Percentiles rank a stretch among this genome's conserved stretches.
These are phyloP conservation scores for Lasiurus cinereus DNA, from an alignment of 2,113 vertebrate species.

Conservation along the genomic window DNA sequence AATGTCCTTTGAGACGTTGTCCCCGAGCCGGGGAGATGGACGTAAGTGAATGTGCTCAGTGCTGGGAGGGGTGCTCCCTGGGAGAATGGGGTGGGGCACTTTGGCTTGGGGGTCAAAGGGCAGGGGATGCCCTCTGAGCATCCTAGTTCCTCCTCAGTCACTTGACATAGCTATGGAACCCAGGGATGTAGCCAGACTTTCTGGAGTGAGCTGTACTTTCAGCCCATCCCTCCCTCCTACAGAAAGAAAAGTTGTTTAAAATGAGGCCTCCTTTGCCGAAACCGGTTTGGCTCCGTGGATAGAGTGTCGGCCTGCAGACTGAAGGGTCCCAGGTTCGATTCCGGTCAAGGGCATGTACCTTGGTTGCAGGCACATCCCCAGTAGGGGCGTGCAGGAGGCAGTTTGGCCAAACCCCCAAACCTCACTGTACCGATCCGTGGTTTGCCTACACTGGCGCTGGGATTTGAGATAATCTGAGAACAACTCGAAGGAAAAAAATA, in stretches of 20 bases:
- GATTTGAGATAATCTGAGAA: slow-evolving; percentile 37
- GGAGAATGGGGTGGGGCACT: not conserved
- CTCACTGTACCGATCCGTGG: slow-evolving; percentile 21
- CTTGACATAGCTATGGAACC: not conserved
- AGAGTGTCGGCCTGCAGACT: too few species aligned
- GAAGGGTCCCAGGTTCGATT: too few species aligned
- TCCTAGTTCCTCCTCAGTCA: not conserved
- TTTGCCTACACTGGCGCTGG: not conserved
- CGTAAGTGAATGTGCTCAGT: accelerated
- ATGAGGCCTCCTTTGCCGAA: not conserved
- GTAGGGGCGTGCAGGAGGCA: too few species aligned
- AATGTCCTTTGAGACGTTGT: accelerated
- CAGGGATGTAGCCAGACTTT: not conserved
- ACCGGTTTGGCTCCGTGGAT: too few species aligned
- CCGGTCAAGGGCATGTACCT: too few species aligned
- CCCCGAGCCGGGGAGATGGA: not conserved
- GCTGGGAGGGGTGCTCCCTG: not conserved
- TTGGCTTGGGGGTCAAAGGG: accelerated
- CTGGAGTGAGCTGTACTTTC: not conserved
- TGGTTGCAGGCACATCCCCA: too few species aligned
- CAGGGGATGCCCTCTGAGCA: not conserved
- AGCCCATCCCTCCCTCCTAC: not conserved
- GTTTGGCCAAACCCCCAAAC: not conserved
- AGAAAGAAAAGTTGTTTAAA: slow-evolving; percentile 60
- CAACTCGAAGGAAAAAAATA: slow-evolving; percentile 13